phyloP scores from a whole-genome alignment of 37 sponge, comb jelly and placozoan species.

The Oscarella lobularis region DNA sequence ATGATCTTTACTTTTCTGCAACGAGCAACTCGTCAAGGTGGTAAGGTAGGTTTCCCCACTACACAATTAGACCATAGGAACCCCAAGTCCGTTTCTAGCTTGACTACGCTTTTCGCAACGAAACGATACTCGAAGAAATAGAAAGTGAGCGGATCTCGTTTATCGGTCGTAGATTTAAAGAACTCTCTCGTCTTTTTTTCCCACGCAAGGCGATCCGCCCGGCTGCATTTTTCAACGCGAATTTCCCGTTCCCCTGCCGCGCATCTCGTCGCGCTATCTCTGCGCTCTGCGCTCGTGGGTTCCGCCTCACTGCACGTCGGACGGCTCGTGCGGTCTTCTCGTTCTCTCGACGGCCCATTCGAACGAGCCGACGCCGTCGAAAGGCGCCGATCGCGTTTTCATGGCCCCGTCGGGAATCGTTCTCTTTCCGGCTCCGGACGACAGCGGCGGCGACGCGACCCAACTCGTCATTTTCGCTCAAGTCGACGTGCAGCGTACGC shows the following conservation, averaged over 20 bases:
- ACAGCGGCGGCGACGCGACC: too few relatives aligned
- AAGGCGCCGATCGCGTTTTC: too few relatives aligned
- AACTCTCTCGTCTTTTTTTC: too few relatives aligned
- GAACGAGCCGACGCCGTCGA: too few relatives aligned
- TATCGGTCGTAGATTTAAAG: too few relatives aligned
- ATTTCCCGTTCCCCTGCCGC: conserved; percentile 60
- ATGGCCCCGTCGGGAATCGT: too few relatives aligned
- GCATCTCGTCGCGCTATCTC: conserved; percentile 47
- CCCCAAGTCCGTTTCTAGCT: conserved; percentile 15
- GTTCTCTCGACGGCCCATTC: neutral
- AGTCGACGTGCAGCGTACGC: conserved; percentile 47
- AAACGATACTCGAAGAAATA: conserved; percentile 30
- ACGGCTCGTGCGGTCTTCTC: neutral
- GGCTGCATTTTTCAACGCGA: conserved; percentile 48
- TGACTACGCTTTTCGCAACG: conserved; percentile 77
- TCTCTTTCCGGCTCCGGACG: too few relatives aligned
- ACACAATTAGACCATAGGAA: neutral
- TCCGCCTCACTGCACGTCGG: conserved; percentile 22
- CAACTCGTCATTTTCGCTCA: conserved; percentile 38
- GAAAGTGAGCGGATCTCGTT: conserved; percentile 21
- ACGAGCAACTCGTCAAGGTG: conserved; percentile 54
- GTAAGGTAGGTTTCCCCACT: conserved; percentile 32
- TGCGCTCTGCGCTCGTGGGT: conserved; percentile 73
- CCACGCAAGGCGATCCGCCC: conserved; percentile 47
- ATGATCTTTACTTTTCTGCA: conserved; percentile 53